These are phyloP conservation scores for Xenotilapia longispinis DNA, from an alignment of 2,113 vertebrate species.

Conservation along the genomic window DNA sequence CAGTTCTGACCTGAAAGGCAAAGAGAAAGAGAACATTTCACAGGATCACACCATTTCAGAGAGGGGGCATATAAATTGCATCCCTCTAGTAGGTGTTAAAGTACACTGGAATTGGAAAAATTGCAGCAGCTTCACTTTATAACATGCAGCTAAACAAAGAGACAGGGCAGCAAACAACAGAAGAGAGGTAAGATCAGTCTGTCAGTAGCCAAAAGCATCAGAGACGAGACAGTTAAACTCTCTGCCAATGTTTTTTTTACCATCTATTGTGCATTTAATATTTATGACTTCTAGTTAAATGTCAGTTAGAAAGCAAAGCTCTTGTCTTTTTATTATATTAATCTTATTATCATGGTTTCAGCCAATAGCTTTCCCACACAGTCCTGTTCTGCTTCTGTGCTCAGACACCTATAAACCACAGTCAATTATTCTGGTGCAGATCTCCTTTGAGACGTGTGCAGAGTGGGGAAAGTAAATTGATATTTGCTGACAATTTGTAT, in stretches of 20 bases:
- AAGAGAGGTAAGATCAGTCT: background rate
- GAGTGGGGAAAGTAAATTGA: constrained; percentile 33
- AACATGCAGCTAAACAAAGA: background rate
- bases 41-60: background rate
- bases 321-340: background rate
- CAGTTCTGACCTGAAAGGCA: background rate
- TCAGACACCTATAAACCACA: constrained; percentile 27
- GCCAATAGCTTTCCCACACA: background rate
- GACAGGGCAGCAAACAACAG: background rate
- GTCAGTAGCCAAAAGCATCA: background rate
- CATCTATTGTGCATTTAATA: background rate
- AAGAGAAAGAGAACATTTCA: background rate
- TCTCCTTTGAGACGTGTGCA: constrained; percentile 40
- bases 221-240: background rate
- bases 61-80: background rate
- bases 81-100: background rate
- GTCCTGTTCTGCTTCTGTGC: background rate
- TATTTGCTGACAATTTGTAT: constrained; percentile 37
- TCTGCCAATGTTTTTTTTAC: background rate
- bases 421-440: constrained; percentile 36
- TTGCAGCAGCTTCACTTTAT: background rate
- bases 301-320: background rate
- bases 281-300: background rate
- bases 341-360: background rate
- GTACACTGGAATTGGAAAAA: background rate